Evolutionary conservation across 2,113 vertebrate genomes (phyloP).

Genomic region (Laticauda colubrina): DNA sequence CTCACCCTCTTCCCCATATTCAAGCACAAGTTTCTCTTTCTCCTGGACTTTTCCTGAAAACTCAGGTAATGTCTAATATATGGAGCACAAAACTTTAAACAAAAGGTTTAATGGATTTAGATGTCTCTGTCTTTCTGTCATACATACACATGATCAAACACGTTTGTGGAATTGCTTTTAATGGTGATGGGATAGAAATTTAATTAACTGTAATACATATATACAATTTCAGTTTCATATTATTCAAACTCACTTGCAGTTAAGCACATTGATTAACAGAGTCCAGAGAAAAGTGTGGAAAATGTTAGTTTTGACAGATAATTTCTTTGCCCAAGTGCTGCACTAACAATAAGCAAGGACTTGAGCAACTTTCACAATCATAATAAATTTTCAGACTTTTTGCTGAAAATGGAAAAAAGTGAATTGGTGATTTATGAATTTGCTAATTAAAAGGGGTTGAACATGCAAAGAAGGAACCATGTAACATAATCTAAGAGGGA

Average conservation of each 20-base stretch:
- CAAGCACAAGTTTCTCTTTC: not conserved
- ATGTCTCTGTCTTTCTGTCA: not conserved
- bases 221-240: not conserved
- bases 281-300: not conserved
- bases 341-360: not conserved
- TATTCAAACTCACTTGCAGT: not conserved
- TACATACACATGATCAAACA: not conserved
- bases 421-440: not conserved
- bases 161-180: not conserved
- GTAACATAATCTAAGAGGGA: not conserved
- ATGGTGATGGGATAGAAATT: not conserved
- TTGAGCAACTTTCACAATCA: not conserved
- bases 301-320: not conserved
- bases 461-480: not conserved
- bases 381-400: not conserved
- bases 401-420: not conserved
- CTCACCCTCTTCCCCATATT: not conserved
- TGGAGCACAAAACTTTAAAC: not conserved
- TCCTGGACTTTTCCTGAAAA: not conserved
- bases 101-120: not conserved
- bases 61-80: not conserved
- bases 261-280: not conserved
- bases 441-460: not conserved
- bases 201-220: not conserved
- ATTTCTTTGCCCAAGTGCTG: not conserved